Base-by-base conservation (phyloP, 2,797 vertebrate genomes). In the Xenentodon cancila region DNA sequence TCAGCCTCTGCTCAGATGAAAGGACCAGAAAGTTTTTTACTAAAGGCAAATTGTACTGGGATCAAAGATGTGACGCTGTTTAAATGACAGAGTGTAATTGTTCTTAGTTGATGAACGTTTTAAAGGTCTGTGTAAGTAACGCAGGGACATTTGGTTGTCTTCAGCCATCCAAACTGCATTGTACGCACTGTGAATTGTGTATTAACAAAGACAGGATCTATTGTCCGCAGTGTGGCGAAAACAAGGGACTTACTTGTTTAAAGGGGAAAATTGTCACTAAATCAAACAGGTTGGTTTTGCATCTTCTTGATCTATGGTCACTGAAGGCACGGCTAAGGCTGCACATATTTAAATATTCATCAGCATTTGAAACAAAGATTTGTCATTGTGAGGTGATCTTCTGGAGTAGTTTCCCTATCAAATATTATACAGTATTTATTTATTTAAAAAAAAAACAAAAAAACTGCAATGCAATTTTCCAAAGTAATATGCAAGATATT, bases 1-100 rank as follows among this genome's bases (percentile, higher is more conserved):
- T 84, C 75, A 60, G 57, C 60, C 47, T 63, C 42, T 16, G 72
- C 74, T 74, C 68, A 67, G 79, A 90, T 91, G 79, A 90, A 92
- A 90, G 88, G 61, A 73, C 27, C 63, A 56, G 64, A 68, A 80
- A 81, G 78, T 88, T 90, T 81, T 34, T 40, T 59, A 64, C 73
- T 20, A 11, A 21, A 46, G 47, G 44, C 71, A 66, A 73, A 77
- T 80, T 79, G 69, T 52, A 55, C 16, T 5, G 1, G 79, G 84
- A 89, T 90, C 85, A 89, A 84, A 89, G 85, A 42, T 0, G 21
- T 12, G 44, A 47, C 19, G 22, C 71, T 64, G 71, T 75, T 72
- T 82, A 79, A 85, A 70, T 66, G 68, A 71, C 0, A 1, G 57
- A 79, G 76, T 85, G 70, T 75, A 83, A 79, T 50, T 72, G 59